phyloP scores from a whole-genome alignment of 2,113 vertebrate genomes.

The Tachuris rubrigastra region DNA sequence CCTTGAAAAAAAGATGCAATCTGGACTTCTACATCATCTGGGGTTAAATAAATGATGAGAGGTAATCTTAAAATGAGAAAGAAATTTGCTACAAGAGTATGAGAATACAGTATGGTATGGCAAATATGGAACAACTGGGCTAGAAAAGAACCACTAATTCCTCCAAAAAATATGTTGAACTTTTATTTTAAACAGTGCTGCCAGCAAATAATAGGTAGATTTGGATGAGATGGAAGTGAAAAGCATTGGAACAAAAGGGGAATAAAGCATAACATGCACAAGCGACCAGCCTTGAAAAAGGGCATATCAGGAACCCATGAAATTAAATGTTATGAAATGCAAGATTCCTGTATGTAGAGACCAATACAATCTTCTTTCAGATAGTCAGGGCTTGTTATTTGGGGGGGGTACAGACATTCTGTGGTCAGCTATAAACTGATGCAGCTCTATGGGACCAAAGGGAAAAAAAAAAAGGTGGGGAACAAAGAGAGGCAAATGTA shows the following conservation, averaged over 20 bases:
- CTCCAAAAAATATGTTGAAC: rapidly evolving
- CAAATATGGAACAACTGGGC: neutral
- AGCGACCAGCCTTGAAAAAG: neutral
- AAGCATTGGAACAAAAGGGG: neutral
- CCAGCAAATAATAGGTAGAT: neutral
- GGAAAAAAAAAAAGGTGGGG: rapidly evolving
- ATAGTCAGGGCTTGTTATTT: neutral
- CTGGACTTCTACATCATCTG: neutral
- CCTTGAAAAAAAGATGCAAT: neutral
- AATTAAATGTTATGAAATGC: neutral
- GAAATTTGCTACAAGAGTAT: neutral
- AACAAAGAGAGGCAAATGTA: neutral
- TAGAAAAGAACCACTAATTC: neutral
- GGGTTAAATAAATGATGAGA: neutral
- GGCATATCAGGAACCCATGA: neutral
- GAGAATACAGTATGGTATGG: neutral
- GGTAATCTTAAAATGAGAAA: neutral
- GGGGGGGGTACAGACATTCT: neutral
- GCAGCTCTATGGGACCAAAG: neutral
- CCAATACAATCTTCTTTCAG: neutral
- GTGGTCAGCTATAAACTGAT: neutral
- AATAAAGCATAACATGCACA: neutral
- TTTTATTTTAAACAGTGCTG: neutral
- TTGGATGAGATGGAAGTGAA: neutral
- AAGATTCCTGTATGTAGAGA: neutral